phyloP scores from a whole-genome alignment of 2,797 vertebrate genomes.

The Neosalanx taihuensis region DNA sequence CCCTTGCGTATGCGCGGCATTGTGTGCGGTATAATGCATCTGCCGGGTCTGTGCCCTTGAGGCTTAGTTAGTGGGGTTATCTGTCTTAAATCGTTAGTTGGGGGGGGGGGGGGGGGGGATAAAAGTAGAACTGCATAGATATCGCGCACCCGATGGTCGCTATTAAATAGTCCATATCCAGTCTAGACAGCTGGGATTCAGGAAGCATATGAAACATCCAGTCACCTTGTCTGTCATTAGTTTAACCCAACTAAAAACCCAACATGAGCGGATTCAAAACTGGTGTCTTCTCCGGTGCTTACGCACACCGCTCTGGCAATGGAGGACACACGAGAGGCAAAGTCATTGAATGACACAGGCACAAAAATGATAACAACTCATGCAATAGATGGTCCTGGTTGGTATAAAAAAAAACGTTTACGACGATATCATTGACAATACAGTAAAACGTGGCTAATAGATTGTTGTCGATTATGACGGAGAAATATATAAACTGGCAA shows the following conservation, averaged over 20 bases:
- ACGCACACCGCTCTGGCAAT: neutral
- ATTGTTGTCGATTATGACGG: neutral
- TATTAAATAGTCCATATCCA: slow-evolving; percentile 32
- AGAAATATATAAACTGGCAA: neutral
- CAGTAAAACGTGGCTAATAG: neutral
- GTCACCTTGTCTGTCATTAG: slow-evolving; percentile 48
- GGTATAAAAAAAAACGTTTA: neutral
- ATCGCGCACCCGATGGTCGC: slow-evolving; percentile 28
- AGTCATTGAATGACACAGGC: slow-evolving; percentile 19
- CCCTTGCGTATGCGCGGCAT: slow-evolving; percentile 54
- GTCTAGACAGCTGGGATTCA: slow-evolving; percentile 11
- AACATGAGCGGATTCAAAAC: slow-evolving; percentile 16
- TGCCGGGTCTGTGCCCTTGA: slow-evolving; percentile 66
- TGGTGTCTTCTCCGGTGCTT: slow-evolving; percentile 9
- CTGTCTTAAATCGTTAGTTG: slow-evolving; percentile 58
- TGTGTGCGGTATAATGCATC: slow-evolving; percentile 63
- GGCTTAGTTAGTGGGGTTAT: slow-evolving; percentile 66
- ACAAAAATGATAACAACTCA: neutral
- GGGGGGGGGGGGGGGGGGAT: slow-evolving; percentile 6
- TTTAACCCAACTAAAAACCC: slow-evolving; percentile 54
- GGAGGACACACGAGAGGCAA: neutral
- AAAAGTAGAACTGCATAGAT: slow-evolving; percentile 30
- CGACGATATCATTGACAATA: neutral
- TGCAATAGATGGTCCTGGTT: no score
- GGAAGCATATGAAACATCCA: slow-evolving; percentile 1